Evolutionary conservation across 2,113 vertebrate genomes (phyloP), one percentile per base, ranked within the genome.

Genomic region (Ictidomys tridecemlineatus): DNA sequence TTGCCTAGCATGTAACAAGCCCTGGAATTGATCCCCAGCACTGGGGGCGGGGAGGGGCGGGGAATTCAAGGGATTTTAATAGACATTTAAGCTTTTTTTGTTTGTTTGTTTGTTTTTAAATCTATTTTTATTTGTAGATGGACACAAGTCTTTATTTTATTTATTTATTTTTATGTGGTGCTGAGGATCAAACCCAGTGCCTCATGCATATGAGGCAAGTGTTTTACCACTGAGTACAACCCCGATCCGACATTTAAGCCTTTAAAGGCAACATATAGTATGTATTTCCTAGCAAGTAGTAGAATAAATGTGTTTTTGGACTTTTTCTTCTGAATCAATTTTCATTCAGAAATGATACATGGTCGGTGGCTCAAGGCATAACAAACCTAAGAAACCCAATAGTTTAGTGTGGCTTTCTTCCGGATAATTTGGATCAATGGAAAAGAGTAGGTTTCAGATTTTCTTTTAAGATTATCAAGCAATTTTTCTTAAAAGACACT

Each of bases 271-370:
- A n/a, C 69, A 20, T 72, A 39, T 77, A 30, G 72, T 76, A 2
- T 79, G n/a, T 91, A 53, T 48, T 89, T 84, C 34, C 91, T 84
- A 82, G 34, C 48, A 92, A n/a, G 86, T 91, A 67, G 61, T 74
- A 30, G n/a, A 67, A 51, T 86, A 95, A 83, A 78, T 86, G 45
- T 69, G 92, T 87, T 91, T 95, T 91, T 89, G 22, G 85, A 69
- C 42, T 83, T 58, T 84, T 94, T 84, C 53, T 74, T 91, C 61
- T 96, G 76, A 95, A 78, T 97, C 82, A 89, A 42, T 97, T 96
- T 96, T 89, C n/a, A 85, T 94, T 97, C 84, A 85, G 63, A 84
- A 89, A 77, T 42, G 77, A 48, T 53, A 79, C 85, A 30, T 87
- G 65, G 91, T 91, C 92, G 76, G 37, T 89, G 45, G 30, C 84